Evolutionary conservation across 1,140 invertebrate genomes (phyloP), one percentile per base, ranked within the genome.

Genomic region (Drosophila kanapiae): DNA sequence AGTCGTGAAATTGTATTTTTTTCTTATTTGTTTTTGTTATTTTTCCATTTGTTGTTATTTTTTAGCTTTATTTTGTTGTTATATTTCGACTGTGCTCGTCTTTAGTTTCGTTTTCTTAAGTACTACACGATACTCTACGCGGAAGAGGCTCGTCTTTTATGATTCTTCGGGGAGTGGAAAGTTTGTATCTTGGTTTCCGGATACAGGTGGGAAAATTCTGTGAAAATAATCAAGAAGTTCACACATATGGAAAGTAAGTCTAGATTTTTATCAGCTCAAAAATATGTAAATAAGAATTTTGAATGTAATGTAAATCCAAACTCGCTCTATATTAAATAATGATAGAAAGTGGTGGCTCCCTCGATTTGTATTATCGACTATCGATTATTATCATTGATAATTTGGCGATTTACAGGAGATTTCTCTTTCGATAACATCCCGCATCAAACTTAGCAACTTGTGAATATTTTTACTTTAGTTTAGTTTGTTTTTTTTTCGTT

Each of bases 81-180:
- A 23, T 47, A 23, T 68, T 42, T 47, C 5, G 58, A 47, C 56
- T 37, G 48, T 40, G 16, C 29, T 47, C 40, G 40, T 38, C 23
- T 63, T 37, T 31, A 47, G 64, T 63, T 63, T 64, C 64, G n/a
- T 48, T 64, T 62, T 68, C 43, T 27, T 65, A 68, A 65, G 64
- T 65, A 68, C 33, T 14, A 35, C 4, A 1, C 23, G 16, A 69
- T 69, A 69, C 68, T 16, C 63, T 70, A 69, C 63, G 10, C 48
- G 16, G 16, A 0, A 45, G 33, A 56, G 40, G 33, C 16, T 13
- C 0, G 38, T 31, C 23, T 47, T 47, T 68, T 68, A 68, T 54
- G 63, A 31, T 51, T 53, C 3, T 37, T 13, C 29, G 37, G 43
- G 59, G 45, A 48, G 64, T 68, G 64, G 43, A 68, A 64, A 47